A percentile compares a stretch with the other conserved stretches of the same genome.
Evolutionary conservation across 37 sponge, comb jelly and placozoan species (phyloP).

Genomic region (Beroe forskalii): DNA sequence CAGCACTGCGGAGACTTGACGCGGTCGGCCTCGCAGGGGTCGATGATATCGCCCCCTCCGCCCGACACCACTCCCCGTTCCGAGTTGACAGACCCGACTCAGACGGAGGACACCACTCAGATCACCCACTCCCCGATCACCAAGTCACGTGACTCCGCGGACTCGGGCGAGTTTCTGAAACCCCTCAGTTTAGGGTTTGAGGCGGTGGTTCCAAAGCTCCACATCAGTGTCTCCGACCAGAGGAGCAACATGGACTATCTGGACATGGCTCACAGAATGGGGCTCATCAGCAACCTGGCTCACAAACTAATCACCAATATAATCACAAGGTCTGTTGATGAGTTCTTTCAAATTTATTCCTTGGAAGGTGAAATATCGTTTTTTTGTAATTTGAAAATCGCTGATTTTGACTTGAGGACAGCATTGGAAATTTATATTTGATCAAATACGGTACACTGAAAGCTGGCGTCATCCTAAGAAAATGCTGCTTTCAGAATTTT

Average conservation of each 20-base stretch:
- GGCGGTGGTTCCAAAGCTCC: neutral
- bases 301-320: constrained; percentile 61
- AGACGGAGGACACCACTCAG: neutral
- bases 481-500: too few relatives aligned
- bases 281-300: constrained; percentile 15
- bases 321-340: constrained; percentile 35
- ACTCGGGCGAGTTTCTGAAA: neutral
- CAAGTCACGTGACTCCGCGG: neutral
- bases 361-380: too few relatives aligned
- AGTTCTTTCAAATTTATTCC: too few relatives aligned
- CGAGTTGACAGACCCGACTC: too few relatives aligned
- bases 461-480: too few relatives aligned
- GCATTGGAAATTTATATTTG: too few relatives aligned
- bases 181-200: neutral
- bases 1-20: neutral
- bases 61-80: neutral
- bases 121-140: neutral
- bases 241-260: neutral
- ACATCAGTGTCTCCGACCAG: constrained; percentile 36
- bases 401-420: too few relatives aligned
- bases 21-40: neutral
- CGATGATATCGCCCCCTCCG: neutral
- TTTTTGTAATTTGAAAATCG: too few relatives aligned
- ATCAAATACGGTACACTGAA: too few relatives aligned
- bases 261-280: neutral